Conservation (phyloP, 2,797 vertebrate genomes). For the Squalus acanthias region DNA sequence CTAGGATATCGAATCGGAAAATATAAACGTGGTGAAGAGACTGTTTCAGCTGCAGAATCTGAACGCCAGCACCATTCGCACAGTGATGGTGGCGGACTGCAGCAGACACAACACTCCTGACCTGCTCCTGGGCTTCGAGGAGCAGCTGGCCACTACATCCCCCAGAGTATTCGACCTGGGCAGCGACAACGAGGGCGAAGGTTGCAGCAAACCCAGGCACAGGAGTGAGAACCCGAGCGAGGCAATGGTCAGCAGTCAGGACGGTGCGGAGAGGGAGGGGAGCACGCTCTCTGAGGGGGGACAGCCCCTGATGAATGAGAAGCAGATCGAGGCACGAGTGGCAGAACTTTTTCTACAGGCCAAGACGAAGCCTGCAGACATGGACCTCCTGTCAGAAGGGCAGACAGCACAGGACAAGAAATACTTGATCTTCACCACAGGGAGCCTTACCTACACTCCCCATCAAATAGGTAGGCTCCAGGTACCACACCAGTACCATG, state of each 20-base stretch:
- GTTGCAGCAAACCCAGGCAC: slow-evolving; percentile 42
- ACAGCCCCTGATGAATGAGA: slow-evolving; percentile 54
- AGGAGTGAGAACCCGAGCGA: slow-evolving; percentile 40
- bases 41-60: slow-evolving; percentile 97
- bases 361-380: slow-evolving; percentile 67
- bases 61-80: slow-evolving; percentile 92
- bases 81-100: slow-evolving; percentile 93
- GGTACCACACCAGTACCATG: too few species aligned
- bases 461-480: slow-evolving; percentile 84
- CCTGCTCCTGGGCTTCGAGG: slow-evolving; percentile 72
- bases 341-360: slow-evolving; percentile 73
- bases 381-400: slow-evolving; percentile 49
- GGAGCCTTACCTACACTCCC: slow-evolving; percentile 92
- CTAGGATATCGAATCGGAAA: slow-evolving; percentile 91
- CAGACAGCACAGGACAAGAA: slow-evolving; percentile 70
- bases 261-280: slow-evolving; percentile 41
- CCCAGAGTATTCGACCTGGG: slow-evolving; percentile 69
- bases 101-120: slow-evolving; percentile 77
- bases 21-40: slow-evolving; percentile 89
- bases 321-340: slow-evolving; percentile 72
- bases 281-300: slow-evolving; percentile 47
- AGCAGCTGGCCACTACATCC: slow-evolving; percentile 54
- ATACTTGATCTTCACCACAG: slow-evolving; percentile 92
- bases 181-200: slow-evolving; percentile 68
- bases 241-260: slow-evolving; percentile 30